A percentile compares a stretch with the other conserved stretches of the same genome.
Conservation (phyloP, 2,113 vertebrate species). For the Cynopterus brachyotis region DNA sequence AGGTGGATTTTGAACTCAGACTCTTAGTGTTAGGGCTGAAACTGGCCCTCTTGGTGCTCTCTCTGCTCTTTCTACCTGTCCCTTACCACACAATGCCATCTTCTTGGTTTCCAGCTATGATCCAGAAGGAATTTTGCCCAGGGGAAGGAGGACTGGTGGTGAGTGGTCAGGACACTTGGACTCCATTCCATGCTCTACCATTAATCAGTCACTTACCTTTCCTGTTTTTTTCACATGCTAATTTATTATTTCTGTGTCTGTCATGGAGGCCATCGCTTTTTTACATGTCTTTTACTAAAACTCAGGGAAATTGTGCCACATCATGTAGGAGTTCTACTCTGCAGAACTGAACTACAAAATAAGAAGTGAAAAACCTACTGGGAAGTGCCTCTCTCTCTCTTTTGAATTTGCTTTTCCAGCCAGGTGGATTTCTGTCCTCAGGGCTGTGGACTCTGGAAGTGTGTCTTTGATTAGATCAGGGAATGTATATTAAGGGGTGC, state of each 20-base stretch:
- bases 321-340: not conserved
- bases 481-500: not conserved
- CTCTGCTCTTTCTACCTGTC: not conserved
- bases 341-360: not conserved
- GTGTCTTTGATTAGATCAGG: not conserved
- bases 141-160: not conserved
- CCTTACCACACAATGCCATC: rapidly evolving
- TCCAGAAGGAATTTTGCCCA: not conserved
- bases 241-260: not conserved
- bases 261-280: not conserved
- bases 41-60: not conserved
- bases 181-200: not conserved
- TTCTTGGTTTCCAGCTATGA: not conserved
- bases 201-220: not conserved
- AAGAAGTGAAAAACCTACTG: not conserved
- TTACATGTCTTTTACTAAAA: not conserved
- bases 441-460: not conserved
- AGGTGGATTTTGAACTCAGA: not conserved
- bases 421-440: not conserved
- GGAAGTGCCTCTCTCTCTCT: not conserved
- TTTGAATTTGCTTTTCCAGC: not conserved
- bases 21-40: not conserved
- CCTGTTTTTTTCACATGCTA: not conserved
- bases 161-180: not conserved
- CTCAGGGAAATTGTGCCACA: not conserved